A percentile compares a stretch with the other conserved stretches of the same genome.
These are phyloP conservation scores for Chiroxiphia lanceolata DNA, from an alignment of 2,797 vertebrate genomes.

Conservation along the genomic window DNA sequence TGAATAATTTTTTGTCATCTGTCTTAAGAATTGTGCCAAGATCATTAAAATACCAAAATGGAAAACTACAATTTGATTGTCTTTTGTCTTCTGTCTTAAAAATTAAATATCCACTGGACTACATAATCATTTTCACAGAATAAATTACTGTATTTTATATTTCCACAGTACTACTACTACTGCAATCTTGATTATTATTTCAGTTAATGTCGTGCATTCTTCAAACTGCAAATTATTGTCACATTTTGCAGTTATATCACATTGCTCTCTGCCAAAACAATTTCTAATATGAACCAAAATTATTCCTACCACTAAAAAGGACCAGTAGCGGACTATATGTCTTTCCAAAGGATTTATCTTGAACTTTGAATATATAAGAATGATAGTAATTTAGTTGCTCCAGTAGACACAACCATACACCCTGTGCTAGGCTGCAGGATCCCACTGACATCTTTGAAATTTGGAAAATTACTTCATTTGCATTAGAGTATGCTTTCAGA, in stretches of 20 bases:
- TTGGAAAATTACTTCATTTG: neutral
- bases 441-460: neutral
- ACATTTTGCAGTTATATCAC: neutral
- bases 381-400: neutral
- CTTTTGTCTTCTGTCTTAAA: neutral
- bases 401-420: neutral
- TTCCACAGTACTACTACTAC: neutral
- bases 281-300: neutral
- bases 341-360: neutral
- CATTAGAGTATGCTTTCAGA: neutral
- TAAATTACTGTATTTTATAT: neutral
- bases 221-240: neutral
- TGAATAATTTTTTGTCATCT: constrained; percentile 9
- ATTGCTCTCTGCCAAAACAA: neutral
- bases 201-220: neutral
- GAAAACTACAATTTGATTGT: neutral
- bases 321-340: neutral
- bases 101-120: neutral
- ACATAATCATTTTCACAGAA: neutral
- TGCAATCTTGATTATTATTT: neutral
- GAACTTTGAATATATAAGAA: neutral
- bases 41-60: neutral
- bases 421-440: neutral
- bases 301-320: neutral
- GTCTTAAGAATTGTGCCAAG: neutral